phyloP scores from a whole-genome alignment of 2,113 vertebrate species.

The Nipponia nippon region DNA sequence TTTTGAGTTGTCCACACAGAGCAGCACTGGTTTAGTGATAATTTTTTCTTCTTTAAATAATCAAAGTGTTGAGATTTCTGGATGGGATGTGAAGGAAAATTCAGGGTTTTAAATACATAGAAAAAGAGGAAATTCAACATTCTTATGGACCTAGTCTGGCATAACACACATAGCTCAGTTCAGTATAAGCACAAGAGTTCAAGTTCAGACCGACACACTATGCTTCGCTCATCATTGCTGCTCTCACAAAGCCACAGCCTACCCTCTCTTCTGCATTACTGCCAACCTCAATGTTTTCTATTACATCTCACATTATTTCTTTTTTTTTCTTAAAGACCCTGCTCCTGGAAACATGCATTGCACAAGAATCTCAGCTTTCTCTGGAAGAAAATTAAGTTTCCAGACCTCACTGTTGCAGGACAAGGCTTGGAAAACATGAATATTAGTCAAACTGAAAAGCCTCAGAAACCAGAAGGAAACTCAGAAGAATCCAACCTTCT shows the following conservation, averaged over 20 bases:
- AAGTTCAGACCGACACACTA: not conserved
- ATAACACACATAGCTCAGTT: not conserved
- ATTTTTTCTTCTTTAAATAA: not conserved
- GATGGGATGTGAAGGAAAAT: not conserved
- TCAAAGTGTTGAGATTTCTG: not conserved
- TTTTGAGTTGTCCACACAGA: not conserved
- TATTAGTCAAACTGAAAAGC: not conserved
- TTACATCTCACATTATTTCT: not conserved
- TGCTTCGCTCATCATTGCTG: not conserved
- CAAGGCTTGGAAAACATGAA: constrained; percentile 18
- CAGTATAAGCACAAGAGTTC: not conserved
- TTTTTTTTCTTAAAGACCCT: not conserved
- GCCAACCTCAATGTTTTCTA: not conserved
- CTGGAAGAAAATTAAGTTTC: constrained; percentile 31
- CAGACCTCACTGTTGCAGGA: not conserved
- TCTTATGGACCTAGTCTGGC: not conserved
- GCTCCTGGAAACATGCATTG: not conserved
- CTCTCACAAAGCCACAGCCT: not conserved
- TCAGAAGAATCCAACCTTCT: not conserved
- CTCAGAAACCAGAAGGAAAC: not conserved
- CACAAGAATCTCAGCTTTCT: not conserved
- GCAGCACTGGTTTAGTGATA: not conserved
- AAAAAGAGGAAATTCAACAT: not conserved
- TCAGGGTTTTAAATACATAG: not conserved
- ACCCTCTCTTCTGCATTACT: not conserved